Evolutionary conservation across 2,797 vertebrate species (phyloP).

Genomic region (Pampus argenteus): DNA sequence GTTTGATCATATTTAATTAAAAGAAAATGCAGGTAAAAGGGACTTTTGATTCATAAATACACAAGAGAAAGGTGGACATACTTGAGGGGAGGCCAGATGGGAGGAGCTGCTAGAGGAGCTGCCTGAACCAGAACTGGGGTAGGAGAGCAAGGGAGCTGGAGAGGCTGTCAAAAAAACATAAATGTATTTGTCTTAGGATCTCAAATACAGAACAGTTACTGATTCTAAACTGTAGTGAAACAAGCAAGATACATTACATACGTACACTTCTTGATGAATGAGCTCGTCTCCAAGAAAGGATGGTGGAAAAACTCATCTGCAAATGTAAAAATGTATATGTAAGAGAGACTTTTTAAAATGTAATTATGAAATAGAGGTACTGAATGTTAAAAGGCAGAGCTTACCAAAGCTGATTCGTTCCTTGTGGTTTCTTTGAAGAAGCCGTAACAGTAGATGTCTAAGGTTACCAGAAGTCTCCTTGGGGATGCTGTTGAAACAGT

Average conservation of each 20-base stretch:
- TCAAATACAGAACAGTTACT: neutral
- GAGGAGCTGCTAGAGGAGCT: conserved; percentile 94
- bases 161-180: conserved; percentile 79
- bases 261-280: conserved; percentile 93
- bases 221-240: neutral
- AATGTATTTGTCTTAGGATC: conserved; percentile 11
- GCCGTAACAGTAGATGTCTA: conserved; percentile 90
- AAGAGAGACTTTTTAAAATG: neutral
- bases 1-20: neutral
- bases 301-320: conserved; percentile 96
- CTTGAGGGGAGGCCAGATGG: conserved; percentile 91
- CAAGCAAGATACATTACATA: conserved; percentile 13
- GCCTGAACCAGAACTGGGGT: conserved; percentile 89
- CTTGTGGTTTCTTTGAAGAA: conserved; percentile 92
- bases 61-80: conserved; percentile 69
- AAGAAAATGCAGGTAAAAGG: neutral
- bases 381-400: conserved; percentile 22
- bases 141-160: conserved; percentile 88
- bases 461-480: conserved; percentile 93
- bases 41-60: neutral
- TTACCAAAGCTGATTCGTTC: conserved; percentile 95
- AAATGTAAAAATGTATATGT: conserved; percentile 23
- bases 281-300: conserved; percentile 90
- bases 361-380: neutral
- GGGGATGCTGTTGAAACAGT: conserved; percentile 88